Percentiles rank a stretch among this genome's conserved stretches.
These are phyloP conservation scores for Diglossa cyanea DNA, from an alignment of 2,797 vertebrate species.

Conservation along the genomic window DNA sequence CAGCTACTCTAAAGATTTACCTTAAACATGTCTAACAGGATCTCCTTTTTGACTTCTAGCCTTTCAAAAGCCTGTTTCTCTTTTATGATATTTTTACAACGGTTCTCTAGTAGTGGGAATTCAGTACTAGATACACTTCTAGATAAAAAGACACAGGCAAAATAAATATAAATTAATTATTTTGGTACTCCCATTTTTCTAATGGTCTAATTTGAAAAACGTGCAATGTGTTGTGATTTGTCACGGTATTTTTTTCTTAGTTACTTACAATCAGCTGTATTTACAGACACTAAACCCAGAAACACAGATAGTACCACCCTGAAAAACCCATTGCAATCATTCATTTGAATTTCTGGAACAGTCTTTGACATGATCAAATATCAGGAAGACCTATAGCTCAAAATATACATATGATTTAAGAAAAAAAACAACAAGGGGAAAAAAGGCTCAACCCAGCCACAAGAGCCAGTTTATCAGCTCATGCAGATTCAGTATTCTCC, in stretches of 20 bases:
- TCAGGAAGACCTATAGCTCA: neutral
- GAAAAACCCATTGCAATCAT: neutral
- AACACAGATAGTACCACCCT: neutral
- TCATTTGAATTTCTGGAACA: neutral
- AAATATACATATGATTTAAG: neutral
- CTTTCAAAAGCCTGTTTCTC: slow-evolving; percentile 94
- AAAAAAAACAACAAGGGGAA: neutral
- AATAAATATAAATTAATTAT: neutral
- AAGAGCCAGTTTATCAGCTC: neutral
- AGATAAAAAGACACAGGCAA: neutral
- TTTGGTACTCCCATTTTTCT: neutral
- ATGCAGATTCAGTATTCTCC: neutral
- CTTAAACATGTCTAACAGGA: slow-evolving; percentile 93
- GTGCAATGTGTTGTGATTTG: neutral
- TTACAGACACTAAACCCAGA: neutral
- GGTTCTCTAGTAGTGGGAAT: slow-evolving; percentile 83
- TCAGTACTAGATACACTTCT: slow-evolving; percentile 88
- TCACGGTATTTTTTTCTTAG: neutral
- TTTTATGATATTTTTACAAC: slow-evolving; percentile 86
- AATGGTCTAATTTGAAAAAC: neutral
- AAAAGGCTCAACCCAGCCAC: neutral
- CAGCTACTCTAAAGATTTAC: slow-evolving; percentile 67
- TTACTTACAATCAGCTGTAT: neutral
- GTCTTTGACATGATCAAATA: neutral
- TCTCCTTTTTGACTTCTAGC: slow-evolving; percentile 89